Evolutionary conservation across 1,140 invertebrate species (phyloP).

Genomic region (Drosophila bifasciata): DNA sequence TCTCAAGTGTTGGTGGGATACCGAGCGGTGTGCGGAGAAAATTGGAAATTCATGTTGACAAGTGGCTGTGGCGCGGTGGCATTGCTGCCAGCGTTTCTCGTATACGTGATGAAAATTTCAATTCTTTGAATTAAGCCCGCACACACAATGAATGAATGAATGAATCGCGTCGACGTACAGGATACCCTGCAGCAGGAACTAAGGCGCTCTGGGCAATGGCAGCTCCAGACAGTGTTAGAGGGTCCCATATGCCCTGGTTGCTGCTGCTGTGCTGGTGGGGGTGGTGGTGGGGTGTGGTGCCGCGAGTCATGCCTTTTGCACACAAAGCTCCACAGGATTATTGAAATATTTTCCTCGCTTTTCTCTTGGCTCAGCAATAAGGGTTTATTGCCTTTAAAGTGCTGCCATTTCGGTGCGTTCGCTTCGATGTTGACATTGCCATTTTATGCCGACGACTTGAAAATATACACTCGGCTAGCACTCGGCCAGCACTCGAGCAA

Average conservation of each 20-base stretch:
- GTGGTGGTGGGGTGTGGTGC: too few species aligned
- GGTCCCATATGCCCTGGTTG: background rate
- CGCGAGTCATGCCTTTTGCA: background rate
- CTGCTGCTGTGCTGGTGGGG: too few species aligned
- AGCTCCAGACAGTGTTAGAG: background rate
- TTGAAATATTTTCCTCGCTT: slow-evolving; percentile 58
- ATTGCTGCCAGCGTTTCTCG: slow-evolving; percentile 51
- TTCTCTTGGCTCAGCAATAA: slow-evolving; percentile 64
- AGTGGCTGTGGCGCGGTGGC: slow-evolving; percentile 55
- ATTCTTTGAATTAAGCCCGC: slow-evolving; percentile 69
- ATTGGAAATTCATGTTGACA: slow-evolving; percentile 80
- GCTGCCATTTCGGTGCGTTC: slow-evolving; percentile 19
- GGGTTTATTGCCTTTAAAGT: slow-evolving; percentile 69
- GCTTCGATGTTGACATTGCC: slow-evolving; percentile 10
- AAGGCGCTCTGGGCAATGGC: background rate
- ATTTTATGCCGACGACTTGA: slow-evolving; percentile 1
- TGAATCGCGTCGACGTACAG: background rate
- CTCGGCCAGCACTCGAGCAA: background rate
- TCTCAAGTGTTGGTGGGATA: too few species aligned
- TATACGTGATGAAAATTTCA: slow-evolving; percentile 76
- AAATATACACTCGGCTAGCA: too few species aligned
- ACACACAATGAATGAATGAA: background rate
- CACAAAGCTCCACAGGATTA: slow-evolving; percentile 36
- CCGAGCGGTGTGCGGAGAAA: slow-evolving; percentile 38
- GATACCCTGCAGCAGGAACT: slow-evolving; percentile 17